These are phyloP conservation scores for Encarsia formosa DNA, from an alignment of 2,888 invertebrate species.

Conservation along the genomic window DNA sequence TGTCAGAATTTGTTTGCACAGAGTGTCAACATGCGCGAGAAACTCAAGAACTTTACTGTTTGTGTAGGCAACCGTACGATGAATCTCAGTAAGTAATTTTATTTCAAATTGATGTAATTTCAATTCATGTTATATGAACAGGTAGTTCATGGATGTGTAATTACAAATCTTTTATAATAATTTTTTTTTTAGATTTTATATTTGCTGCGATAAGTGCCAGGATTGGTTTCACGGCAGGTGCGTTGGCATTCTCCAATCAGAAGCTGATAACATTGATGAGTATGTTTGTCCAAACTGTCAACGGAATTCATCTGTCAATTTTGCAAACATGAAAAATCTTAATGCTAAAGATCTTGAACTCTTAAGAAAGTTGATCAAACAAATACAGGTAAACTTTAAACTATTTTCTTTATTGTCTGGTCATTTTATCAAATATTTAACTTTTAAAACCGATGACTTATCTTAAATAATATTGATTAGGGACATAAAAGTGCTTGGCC, in stretches of 20 bases:
- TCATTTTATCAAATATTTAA: not conserved
- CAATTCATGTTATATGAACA: no score
- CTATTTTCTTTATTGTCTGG: not conserved
- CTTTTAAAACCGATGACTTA: not conserved
- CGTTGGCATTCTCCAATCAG: conserved; percentile 90
- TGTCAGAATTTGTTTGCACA: conserved; percentile 85
- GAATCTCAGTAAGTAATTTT: conserved; percentile 79
- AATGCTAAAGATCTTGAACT: conserved; percentile 76
- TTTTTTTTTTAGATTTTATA: conserved; percentile 75
- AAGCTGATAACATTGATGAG: conserved; percentile 91
- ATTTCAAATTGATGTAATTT: conserved; percentile 4
- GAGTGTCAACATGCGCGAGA: conserved; percentile 83
- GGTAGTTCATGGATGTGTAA: conserved; percentile 7
- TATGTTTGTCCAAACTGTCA: conserved; percentile 96
- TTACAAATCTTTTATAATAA: conserved; percentile 6
- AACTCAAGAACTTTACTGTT: conserved; percentile 90
- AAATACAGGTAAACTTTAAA: conserved; percentile 67
- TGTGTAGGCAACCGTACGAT: conserved; percentile 95
- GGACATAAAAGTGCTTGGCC: conserved; percentile 96
- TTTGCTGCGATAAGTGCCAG: conserved; percentile 97
- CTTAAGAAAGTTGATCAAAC: conserved; percentile 80
- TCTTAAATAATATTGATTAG: conserved; percentile 58
- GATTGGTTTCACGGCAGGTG: conserved; percentile 99
- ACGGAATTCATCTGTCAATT: conserved; percentile 82
- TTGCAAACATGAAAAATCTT: conserved; percentile 84